Base-by-base conservation (phyloP, 2,797 vertebrate genomes). In the Microchirus variegatus region DNA sequence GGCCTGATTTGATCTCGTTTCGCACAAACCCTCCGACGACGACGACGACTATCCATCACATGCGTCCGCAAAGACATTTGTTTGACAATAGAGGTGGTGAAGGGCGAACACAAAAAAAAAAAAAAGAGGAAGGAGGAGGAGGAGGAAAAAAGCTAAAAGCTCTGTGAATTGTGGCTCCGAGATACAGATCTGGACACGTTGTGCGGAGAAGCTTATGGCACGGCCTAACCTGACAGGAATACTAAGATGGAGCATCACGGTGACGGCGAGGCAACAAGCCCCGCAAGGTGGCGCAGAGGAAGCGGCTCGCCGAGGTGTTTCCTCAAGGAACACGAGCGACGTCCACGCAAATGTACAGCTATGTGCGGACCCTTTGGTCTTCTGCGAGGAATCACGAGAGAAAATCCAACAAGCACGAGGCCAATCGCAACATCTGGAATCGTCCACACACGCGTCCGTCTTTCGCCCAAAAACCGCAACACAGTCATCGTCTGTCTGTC, bases 151-250 rank as follows among this genome's bases (percentile, higher is more conserved):
- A 47, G 36, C 38, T 37, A 38, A 65, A 46, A 59, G 56, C 46
- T 63, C 15, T 74, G 66, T 73, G 35, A 72, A 69, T 38, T 47
- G 53, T 53, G 63, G 53, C 67, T 63, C 19, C 0, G 18, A 77
- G 70, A 83, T 82, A 83, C 60, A 70, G 64, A 82, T 77, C 75
- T 43, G 55, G 70, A 82, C 62, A 59, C 53, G 48, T 73, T 59
- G 43, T 17, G 44, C 73, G 49, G 69, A 61, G 53, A 50, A 75
- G 69, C 76, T 79, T 62, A 78, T 72, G 64, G 48, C 63, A 43
- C 19, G 69, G 56, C 62, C 71, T 67, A n/a, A n/a, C 53, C 59
- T 67, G 64, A 79, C 69, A 67, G 53, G 65, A 69, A 73, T 38
- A 68, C 50, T 36, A 56, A 66, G 60, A 71, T 59, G 59, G 46